Evolutionary conservation across 2,888 invertebrate species (phyloP).

Genomic region (Heliothis peltigera): DNA sequence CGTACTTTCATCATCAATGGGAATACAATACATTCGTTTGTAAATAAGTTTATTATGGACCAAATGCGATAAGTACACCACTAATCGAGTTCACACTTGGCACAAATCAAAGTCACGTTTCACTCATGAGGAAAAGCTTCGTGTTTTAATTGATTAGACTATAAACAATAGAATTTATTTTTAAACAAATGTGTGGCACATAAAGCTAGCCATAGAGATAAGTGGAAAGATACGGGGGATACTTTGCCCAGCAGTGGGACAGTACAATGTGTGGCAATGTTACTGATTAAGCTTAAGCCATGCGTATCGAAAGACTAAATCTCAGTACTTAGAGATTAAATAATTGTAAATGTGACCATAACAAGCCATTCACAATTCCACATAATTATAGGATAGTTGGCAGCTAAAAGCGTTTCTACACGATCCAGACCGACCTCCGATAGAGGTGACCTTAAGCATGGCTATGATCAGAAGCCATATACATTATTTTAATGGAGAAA

Average conservation of each 20-base stretch:
- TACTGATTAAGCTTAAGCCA: neutral
- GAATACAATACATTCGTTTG: neutral
- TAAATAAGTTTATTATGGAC: neutral
- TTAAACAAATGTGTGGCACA: constrained; percentile 1
- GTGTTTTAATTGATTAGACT: constrained; percentile 8
- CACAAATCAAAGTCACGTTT: constrained; percentile 34
- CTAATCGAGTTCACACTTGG: constrained; percentile 30
- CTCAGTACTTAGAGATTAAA: too few relatives aligned
- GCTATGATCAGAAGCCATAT: neutral
- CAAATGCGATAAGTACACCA: constrained; percentile 10
- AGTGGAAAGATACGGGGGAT: too few relatives aligned
- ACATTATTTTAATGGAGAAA: neutral
- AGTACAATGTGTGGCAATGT: neutral
- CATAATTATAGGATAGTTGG: too few relatives aligned
- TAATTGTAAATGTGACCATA: too few relatives aligned
- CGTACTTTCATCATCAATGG: too few relatives aligned
- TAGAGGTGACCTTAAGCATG: too few relatives aligned
- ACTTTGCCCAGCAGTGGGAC: too few relatives aligned
- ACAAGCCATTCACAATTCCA: too few relatives aligned
- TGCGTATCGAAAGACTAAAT: too few relatives aligned
- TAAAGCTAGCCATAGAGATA: too few relatives aligned
- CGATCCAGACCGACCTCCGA: too few relatives aligned
- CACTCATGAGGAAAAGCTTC: constrained; percentile 7
- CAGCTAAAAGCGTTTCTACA: too few relatives aligned
- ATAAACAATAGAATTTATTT: neutral